Percentiles rank a stretch among this genome's conserved stretches.
These are phyloP conservation scores for Drosophila athabasca DNA, from an alignment of 1,140 invertebrate genomes.

Conservation along the genomic window DNA sequence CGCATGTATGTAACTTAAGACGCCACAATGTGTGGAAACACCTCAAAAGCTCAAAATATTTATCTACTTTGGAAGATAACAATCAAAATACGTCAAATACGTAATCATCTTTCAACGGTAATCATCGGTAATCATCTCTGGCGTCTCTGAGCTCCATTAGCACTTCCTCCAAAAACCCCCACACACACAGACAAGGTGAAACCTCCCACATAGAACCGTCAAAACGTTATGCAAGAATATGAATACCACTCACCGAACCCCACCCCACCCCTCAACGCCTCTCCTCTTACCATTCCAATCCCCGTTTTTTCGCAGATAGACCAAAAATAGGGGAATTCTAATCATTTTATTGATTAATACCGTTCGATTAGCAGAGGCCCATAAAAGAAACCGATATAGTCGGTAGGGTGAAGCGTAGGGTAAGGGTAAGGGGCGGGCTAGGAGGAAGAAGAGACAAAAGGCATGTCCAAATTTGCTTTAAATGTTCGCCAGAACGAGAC, in stretches of 20 bases:
- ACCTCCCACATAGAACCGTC: slow-evolving; percentile 37
- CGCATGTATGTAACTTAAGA: background rate
- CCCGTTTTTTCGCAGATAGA: slow-evolving; percentile 19
- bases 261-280: background rate
- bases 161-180: slow-evolving; percentile 34
- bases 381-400: slow-evolving; percentile 33
- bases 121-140: slow-evolving; percentile 33
- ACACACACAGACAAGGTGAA: slow-evolving; percentile 28
- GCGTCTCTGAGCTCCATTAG: slow-evolving; percentile 46
- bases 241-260: slow-evolving; percentile 22
- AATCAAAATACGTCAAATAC: background rate
- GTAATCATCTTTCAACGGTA: slow-evolving; percentile 30
- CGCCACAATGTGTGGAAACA: background rate
- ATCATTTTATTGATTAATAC: slow-evolving; percentile 78
- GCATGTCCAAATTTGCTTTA: slow-evolving; percentile 19
- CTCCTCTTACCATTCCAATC: background rate
- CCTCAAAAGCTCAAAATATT: slow-evolving; percentile 11
- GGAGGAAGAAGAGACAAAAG: background rate
- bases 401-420: background rate
- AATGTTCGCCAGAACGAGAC: slow-evolving; percentile 17
- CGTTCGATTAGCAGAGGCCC: slow-evolving; percentile 64
- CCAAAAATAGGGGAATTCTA: slow-evolving; percentile 71
- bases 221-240: slow-evolving; percentile 57
- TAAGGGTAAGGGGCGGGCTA: background rate
- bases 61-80: slow-evolving; percentile 21